Percentiles rank a stretch among this genome's conserved stretches.
Evolutionary conservation across 2,113 vertebrate genomes (phyloP).

Genomic region (Urocitellus parryii): DNA sequence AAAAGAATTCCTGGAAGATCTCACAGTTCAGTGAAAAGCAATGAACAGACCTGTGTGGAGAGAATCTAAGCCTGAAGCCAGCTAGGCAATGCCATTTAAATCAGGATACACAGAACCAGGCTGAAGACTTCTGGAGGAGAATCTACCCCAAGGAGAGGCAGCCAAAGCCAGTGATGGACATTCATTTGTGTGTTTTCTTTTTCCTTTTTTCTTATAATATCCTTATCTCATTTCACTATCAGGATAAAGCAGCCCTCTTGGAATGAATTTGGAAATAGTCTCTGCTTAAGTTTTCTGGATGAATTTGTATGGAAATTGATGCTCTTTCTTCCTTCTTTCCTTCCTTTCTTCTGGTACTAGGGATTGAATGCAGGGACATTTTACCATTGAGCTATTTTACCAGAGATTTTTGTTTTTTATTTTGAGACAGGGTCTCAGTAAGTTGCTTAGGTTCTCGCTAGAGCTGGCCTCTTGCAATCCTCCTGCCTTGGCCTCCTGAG

Average conservation of each 20-base stretch:
- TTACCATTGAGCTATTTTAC: no score
- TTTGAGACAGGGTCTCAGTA: no score
- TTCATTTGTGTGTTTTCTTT: no score
- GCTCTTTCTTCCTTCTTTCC: neutral
- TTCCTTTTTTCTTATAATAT: neutral
- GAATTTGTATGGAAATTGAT: neutral
- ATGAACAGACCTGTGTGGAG: neutral
- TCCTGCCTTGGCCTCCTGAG: no score
- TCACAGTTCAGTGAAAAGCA: neutral
- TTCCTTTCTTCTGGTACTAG: no score
- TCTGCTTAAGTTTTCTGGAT: neutral
- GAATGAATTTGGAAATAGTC: neutral
- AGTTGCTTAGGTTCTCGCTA: no score
- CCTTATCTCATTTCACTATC: neutral
- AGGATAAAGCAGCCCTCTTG: neutral
- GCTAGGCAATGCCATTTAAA: no score
- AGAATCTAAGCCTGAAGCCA: no score
- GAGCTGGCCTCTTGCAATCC: no score
- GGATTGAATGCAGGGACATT: no score
- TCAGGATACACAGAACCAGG: neutral
- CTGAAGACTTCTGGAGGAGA: neutral
- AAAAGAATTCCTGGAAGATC: neutral
- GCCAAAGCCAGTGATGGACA: neutral
- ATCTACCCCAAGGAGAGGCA: no score
- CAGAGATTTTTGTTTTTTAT: no score